phyloP scores from a whole-genome alignment of 2,888 invertebrate species.

The Gortyna flavago region DNA sequence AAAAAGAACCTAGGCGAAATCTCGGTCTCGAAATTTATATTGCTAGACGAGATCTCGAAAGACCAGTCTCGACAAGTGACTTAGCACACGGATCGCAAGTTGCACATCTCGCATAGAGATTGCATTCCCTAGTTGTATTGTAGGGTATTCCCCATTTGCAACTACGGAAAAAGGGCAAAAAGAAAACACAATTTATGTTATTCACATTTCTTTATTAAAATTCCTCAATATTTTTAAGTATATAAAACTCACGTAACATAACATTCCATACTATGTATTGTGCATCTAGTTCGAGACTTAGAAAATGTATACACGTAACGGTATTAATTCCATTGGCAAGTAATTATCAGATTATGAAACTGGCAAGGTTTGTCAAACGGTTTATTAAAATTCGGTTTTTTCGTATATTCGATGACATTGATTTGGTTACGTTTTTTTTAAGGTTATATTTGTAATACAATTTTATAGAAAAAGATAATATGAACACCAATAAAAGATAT shows the following conservation, averaged over 20 bases:
- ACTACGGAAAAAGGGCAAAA: neutral
- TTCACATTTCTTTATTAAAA: conserved; percentile 70
- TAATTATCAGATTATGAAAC: conserved; percentile 29
- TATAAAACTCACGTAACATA: conserved; percentile 60
- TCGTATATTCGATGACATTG: neutral
- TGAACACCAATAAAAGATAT: conserved; percentile 49
- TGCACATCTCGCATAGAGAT: neutral
- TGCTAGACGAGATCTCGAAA: neutral
- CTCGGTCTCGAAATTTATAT: neutral
- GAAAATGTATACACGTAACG: conserved; percentile 29
- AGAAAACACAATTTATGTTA: conserved; percentile 39
- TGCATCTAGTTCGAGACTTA: conserved; percentile 51
- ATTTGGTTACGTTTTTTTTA: conserved; percentile 1
- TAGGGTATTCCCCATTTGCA: neutral
- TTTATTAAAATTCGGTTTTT: conserved; percentile 23
- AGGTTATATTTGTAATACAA: conserved; percentile 26
- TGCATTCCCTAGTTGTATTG: neutral
- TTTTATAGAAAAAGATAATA: conserved; percentile 51
- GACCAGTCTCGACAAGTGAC: neutral
- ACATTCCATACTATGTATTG: conserved; percentile 54
- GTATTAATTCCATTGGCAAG: conserved; percentile 57
- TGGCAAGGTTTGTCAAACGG: conserved; percentile 54
- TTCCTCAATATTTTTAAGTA: conserved; percentile 63
- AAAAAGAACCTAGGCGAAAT: neutral
- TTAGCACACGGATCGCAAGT: neutral